Base-by-base conservation (phyloP, 2,797 vertebrate genomes). In the Anguilla obscura region DNA sequence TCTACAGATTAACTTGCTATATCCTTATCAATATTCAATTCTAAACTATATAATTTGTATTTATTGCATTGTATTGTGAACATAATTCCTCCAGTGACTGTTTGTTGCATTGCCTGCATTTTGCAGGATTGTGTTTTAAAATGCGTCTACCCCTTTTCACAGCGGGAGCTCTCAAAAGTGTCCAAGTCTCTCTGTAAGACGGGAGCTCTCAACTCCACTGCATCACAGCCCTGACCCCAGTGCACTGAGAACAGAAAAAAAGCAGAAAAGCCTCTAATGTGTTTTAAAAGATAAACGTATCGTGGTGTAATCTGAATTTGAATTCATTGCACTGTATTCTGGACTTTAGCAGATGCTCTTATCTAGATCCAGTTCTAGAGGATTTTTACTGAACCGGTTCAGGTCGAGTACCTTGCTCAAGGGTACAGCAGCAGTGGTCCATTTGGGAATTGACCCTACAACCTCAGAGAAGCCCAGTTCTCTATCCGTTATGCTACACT, bases 121-220 rank as follows among this genome's bases (percentile, higher is more conserved):
- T 45, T 16, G 16, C 33, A 36, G 69, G 56, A 40, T 85, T 63
- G 54, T 54, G 50, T 63, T 58, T 85, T 18, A 0, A 0, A 54
- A 54, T 90, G 85, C 82, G 48, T 10, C 24, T 86, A 4, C 88
- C 89, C 79, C 71, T 91, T 89, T 86, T 88, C 92, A 89, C 96
- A 98, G 98, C 97, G 93, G 85, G 97, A 97, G 91, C 96, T 99
- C 92, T 95, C 97, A 87, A 97, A 97, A 93, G 96, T 96, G 87
- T 97, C 97, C 91, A 97, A 92, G 92, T 96, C 94, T 85, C 96
- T 95, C 2, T 87, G 91, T 76, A 92, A 93, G 89, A 86, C 95
- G 16, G 93, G 91, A 40, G n/a, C 97, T 90, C 95, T 99, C 86
- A 99, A 99, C 95, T 99, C 98, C 33, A 99, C 98, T 0, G 91